Evolutionary conservation across 2,888 invertebrate species (phyloP).

Genomic region (Apamea crenata): DNA sequence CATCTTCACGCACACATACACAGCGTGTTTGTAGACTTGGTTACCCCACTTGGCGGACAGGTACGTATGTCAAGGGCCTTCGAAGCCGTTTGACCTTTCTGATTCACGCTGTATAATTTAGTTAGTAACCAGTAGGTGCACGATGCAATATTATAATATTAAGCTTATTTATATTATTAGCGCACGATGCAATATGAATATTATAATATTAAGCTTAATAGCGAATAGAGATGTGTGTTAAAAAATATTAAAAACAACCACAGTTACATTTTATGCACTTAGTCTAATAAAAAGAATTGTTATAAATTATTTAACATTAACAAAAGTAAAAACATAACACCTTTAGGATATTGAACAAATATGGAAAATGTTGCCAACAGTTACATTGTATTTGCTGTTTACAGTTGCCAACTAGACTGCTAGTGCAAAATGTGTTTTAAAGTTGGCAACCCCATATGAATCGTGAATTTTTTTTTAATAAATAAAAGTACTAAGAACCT

Average conservation of each 20-base stretch:
- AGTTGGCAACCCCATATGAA: not conserved
- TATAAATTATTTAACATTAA: not conserved
- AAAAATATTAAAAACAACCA: not conserved
- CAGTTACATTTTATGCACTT: slow-evolving; percentile 12
- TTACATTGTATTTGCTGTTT: not conserved
- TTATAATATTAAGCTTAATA: slow-evolving; percentile 14
- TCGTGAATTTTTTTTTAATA: not conserved
- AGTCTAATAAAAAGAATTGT: not conserved
- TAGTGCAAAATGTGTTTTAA: not conserved
- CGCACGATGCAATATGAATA: slow-evolving; percentile 30
- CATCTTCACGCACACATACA: not conserved
- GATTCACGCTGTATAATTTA: not conserved
- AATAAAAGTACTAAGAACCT: not conserved
- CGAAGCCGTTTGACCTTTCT: not conserved
- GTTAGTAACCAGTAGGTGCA: not conserved
- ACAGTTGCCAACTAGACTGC: not conserved
- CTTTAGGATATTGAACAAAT: not conserved
- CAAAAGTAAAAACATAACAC: slow-evolving; percentile 16
- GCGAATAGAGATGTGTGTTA: not conserved
- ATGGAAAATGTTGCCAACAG: slow-evolving; percentile 4
- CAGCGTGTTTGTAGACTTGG: not conserved
- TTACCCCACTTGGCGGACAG: not conserved
- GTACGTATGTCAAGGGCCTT: not conserved
- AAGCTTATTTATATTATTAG: slow-evolving; percentile 4
- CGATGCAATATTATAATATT: slow-evolving; percentile 22